Percentiles rank a stretch among this genome's conserved stretches.
Evolutionary conservation across 2,888 invertebrate genomes (phyloP).

Genomic region (Trachelus tabidus): DNA sequence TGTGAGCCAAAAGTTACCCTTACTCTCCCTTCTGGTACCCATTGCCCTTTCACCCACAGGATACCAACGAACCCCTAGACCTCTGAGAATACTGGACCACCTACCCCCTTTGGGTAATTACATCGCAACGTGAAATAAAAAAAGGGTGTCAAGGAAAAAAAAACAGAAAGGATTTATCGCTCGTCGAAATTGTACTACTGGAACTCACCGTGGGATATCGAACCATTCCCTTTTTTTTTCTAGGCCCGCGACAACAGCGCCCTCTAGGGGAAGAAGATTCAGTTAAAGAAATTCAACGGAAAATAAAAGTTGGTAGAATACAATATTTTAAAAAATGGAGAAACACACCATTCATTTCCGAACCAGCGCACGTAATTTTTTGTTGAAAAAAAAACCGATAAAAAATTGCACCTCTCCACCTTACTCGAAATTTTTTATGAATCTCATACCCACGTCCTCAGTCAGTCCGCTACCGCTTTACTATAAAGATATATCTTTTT

Average conservation of each 20-base stretch:
- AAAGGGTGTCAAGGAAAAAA: neutral
- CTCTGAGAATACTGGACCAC: neutral
- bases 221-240: slow-evolving; percentile 5
- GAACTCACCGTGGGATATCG: slow-evolving; percentile 10
- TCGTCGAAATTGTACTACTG: slow-evolving; percentile 19
- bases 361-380: no score
- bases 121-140: neutral
- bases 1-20: neutral
- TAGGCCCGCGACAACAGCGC: neutral
- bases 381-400: no score
- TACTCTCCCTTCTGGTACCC: neutral
- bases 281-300: neutral
- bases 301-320: neutral
- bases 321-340: neutral
- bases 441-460: no score
- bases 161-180: slow-evolving; percentile 1
- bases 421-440: no score
- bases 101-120: neutral
- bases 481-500: no score
- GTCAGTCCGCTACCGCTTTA: no score
- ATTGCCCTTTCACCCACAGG: neutral
- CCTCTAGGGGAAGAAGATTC: neutral
- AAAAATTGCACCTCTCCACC: no score
- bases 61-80: neutral
- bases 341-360: no score